Evolutionary conservation across 2,888 invertebrate genomes (phyloP), one percentile per base, ranked within the genome.

Genomic region (Acanthacorydalis orientalis): DNA sequence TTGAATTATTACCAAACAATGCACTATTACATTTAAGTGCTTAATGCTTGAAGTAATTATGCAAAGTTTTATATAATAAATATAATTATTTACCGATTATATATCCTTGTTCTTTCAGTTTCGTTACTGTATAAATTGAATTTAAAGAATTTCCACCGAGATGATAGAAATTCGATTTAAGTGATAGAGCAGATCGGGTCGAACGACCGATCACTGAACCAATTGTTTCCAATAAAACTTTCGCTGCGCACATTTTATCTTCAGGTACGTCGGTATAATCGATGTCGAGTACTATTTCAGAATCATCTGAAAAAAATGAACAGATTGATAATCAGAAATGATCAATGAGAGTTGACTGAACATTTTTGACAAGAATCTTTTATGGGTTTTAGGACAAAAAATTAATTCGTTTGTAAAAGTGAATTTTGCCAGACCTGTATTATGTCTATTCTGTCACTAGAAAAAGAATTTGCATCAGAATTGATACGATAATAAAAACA

Each of bases 61-160:
- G n/a, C 42, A 2, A 6, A 32, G 33, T 15, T 34, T 37, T 37
- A 35, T 12, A 37, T 12, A 38, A 44, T 45, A 23, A 16, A 37
- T 47, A 15, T 31, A 39, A 38, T 40, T 50, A 59, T 70, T 69
- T 61, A 74, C 87, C 78, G 53, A 90, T 83, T 54, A 73, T 73
- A 59, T 82, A 88, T 10, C 87, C 87, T 57, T 77, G 77, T 48
- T 88, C 84, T 42, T 79, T 70, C 44, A 91, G 62, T 57, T 76
- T 73, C 0, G 84, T 83, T 7, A 90, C 85, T 0, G 87, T 87
- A 54, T 76, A 81, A 49, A 90, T 82, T 0, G 89, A 87, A 61
- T 90, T 90, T 15, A 90, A 68, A 0, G 89, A 89, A 59, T 89
- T 88, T 10, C 90, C 90, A 1, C 90, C 90, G 38, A 90, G 69